Conservation (phyloP, 2,888 invertebrate genomes). For the Aphodius sticticus region DNA sequence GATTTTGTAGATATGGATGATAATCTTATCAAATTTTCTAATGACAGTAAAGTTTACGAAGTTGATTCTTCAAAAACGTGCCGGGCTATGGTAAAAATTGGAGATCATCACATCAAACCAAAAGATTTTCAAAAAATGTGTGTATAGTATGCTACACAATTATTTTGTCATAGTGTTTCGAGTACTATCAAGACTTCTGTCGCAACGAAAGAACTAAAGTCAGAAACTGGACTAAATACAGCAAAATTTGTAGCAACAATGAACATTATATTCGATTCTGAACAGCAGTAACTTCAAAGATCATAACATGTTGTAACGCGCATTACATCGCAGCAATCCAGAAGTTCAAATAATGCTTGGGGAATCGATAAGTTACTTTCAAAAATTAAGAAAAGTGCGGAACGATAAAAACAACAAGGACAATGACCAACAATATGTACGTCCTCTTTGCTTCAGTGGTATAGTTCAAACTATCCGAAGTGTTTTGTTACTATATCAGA, state of each 20-base stretch:
- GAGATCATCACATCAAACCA: conserved; percentile 16
- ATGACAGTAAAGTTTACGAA: conserved; percentile 16
- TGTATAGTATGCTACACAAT: conserved; percentile 25
- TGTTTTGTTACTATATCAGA: conserved; percentile 13
- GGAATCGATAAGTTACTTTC: background rate
- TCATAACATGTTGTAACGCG: too few relatives aligned
- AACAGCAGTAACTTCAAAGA: conserved; percentile 16
- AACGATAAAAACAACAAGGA: too few relatives aligned
- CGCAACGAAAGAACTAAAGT: conserved; percentile 24
- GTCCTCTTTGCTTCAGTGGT: conserved; percentile 18
- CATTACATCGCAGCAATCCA: conserved; percentile 9
- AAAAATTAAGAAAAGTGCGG: background rate
- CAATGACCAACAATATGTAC: background rate
- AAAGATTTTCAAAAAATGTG: conserved; percentile 26
- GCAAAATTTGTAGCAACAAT: conserved; percentile 15
- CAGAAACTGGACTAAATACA: background rate
- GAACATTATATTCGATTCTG: conserved; percentile 19
- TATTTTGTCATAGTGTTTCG: conserved; percentile 24
- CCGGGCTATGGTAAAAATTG: conserved; percentile 25
- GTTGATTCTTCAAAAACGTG: conserved; percentile 20
- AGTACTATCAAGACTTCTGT: conserved; percentile 20
- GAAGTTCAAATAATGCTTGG: conserved; percentile 6
- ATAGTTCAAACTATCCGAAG: conserved; percentile 21
- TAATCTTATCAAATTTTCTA: conserved; percentile 24
- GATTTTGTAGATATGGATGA: conserved; percentile 9